Evolutionary conservation across 2,113 vertebrate species (phyloP).

Genomic region (Carlito syrichta): DNA sequence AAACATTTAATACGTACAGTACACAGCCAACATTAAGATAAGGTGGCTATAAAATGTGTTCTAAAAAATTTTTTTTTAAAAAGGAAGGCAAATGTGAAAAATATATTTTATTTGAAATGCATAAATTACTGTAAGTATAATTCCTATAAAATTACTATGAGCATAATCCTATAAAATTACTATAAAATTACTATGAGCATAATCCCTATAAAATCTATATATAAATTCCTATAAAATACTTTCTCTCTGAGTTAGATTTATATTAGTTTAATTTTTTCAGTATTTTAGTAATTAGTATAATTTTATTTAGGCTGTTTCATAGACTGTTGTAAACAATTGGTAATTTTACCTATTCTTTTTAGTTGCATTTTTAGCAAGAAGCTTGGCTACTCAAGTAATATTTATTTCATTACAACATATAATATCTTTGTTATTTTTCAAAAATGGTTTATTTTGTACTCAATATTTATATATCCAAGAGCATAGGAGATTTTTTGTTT

Average conservation of each 20-base stretch:
- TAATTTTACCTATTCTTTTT: not conserved
- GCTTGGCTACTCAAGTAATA: not conserved
- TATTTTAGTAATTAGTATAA: not conserved
- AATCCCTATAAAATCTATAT: no score
- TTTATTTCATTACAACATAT: not conserved
- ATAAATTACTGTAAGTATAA: not conserved
- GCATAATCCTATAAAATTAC: no score
- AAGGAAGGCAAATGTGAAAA: not conserved
- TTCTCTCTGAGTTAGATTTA: not conserved
- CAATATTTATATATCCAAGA: not conserved
- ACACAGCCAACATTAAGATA: not conserved
- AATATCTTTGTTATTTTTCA: not conserved
- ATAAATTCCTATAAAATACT: not conserved
- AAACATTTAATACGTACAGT: not conserved
- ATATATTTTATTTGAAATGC: not conserved
- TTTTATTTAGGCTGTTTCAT: not conserved
- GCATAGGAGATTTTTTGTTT: not conserved
- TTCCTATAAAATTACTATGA: conserved; percentile 6
- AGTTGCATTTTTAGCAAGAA: not conserved
- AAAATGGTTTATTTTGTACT: not conserved
- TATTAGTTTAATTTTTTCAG: not conserved
- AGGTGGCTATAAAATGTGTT: not conserved
- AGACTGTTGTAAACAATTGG: not conserved
- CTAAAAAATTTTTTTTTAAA: not conserved
- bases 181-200: no score